These are phyloP conservation scores for Poeciliopsis occidentalis DNA, from an alignment of 2,113 vertebrate species.

Conservation along the genomic window DNA sequence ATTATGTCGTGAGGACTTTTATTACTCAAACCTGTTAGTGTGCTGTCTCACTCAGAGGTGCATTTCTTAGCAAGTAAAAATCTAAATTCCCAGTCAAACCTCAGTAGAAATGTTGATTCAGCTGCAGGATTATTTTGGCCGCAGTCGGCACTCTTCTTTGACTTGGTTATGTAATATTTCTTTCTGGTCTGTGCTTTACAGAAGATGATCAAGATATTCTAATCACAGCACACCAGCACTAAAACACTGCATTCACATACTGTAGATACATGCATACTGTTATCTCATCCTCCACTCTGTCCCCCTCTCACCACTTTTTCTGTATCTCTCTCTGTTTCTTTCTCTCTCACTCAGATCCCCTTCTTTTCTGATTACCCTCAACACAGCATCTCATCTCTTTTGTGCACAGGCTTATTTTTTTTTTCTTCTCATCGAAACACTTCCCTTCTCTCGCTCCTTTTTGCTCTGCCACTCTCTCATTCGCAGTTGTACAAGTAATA, in stretches of 20 bases:
- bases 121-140: neutral
- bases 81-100: neutral
- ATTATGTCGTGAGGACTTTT: neutral
- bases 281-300: neutral
- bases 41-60: conserved; percentile 28
- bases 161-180: conserved; percentile 26
- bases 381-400: conserved; percentile 40
- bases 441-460: conserved; percentile 12
- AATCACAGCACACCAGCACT: neutral
- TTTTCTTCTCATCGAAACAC: conserved; percentile 28
- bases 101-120: neutral
- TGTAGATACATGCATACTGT: neutral
- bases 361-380: conserved; percentile 57
- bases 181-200: neutral
- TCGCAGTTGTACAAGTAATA: conserved; percentile 44
- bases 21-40: neutral
- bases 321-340: neutral
- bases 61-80: neutral
- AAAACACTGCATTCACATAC: neutral
- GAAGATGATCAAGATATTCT: neutral
- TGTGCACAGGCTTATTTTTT: conserved; percentile 18
- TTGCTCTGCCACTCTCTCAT: conserved; percentile 20
- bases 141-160: neutral
- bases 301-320: neutral
- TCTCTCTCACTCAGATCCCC: conserved; percentile 20